phyloP scores from a whole-genome alignment of 2,888 invertebrate species.

The Eupeodes luniger region DNA sequence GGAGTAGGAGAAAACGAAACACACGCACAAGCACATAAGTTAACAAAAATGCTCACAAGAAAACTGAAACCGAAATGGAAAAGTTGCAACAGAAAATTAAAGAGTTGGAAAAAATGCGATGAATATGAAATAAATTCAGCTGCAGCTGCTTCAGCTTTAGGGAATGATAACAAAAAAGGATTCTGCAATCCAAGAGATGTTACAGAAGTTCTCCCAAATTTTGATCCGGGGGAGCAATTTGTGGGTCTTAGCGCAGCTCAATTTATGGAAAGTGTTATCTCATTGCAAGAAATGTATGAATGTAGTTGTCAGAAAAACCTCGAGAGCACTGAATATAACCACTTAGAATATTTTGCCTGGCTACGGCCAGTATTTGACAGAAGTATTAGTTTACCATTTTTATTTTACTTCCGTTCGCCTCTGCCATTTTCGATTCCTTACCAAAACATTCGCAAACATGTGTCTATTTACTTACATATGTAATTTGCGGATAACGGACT shows the following conservation, averaged over 20 bases:
- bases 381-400: too few species aligned
- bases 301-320: too few species aligned
- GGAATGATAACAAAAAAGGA: not conserved
- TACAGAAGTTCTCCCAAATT: not conserved
- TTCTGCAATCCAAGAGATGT: conserved; percentile 18
- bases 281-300: conserved; percentile 36
- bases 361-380: too few species aligned
- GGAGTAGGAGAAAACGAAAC: not conserved
- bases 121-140: not conserved
- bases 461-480: too few species aligned
- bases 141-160: not conserved
- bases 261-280: not conserved
- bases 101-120: conserved; percentile 2
- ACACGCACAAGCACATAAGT: too few species aligned
- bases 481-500: too few species aligned
- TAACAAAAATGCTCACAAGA: not conserved
- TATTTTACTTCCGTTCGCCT: too few species aligned
- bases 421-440: too few species aligned
- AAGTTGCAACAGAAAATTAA: not conserved
- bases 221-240: conserved; percentile 7
- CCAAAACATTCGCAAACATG: too few species aligned
- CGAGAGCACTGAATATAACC: too few species aligned
- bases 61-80: not conserved
- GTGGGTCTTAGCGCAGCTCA: conserved; percentile 6
- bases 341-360: too few species aligned